Evolutionary conservation across 2,113 vertebrate genomes (phyloP), one percentile per base, ranked within the genome.

Genomic region (Mus spicilegus): DNA sequence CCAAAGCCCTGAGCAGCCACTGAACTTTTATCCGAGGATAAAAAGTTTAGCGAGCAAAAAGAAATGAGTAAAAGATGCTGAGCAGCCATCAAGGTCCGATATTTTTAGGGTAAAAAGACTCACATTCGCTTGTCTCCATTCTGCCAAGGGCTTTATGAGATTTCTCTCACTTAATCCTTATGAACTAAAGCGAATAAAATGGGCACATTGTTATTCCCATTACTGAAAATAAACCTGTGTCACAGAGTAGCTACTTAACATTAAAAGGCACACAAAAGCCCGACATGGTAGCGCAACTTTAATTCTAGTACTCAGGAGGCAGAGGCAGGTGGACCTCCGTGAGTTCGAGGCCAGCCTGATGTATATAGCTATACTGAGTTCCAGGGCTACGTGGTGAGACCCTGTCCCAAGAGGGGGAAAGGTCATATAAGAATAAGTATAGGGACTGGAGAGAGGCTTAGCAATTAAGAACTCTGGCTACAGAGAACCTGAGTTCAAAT

Each of bases 31-130:
- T 69, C 36, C 13, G 69, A 49, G 26, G 82, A 58, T 63, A 63
- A 36, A 94, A 78, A 46, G 61, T 56, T 95, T 89, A 93, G 22
- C 70, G 91, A 95, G 80, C 73, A 97, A 90, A 33, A 89, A 80
- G 9, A 91, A 82, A 61, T 69, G 33, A 46, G 19, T 80, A 49
- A 73, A 58, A 12, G 54, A 77, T 88, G 36, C 69, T 78, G 58
- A 75, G 5, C 73, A 22, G 39, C 69, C 28, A 91, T 77, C 5
- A 70, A 61, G 6, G 10, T 78, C 56, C 78, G 91, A 91, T 69
- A 84, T 75, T 91, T 78, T 91, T 95, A 51, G 84, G 56, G 42
- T 51, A 93, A 92, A 81, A 96, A 95, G 87, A 75, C 22, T 84
- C 77, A n/a, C 78, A 72, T 70, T 93, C 94, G 36, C 78, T 91